Percentiles rank a stretch among this genome's conserved stretches.
phyloP scores from a whole-genome alignment of 2,888 invertebrate genomes.

The Cryptocheilus praepositus region DNA sequence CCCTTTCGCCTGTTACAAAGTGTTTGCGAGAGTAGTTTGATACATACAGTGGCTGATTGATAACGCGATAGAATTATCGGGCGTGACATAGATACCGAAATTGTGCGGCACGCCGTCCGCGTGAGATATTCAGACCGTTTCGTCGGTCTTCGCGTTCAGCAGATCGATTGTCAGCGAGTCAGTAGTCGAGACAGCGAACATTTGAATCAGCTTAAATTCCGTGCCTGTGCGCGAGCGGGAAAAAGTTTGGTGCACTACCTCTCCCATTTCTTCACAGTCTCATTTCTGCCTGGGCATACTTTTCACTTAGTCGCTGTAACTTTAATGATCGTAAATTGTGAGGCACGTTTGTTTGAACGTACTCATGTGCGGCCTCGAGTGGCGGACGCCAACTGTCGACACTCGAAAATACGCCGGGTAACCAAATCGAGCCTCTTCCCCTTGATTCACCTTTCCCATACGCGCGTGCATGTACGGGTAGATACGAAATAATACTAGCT shows the following conservation, averaged over 20 bases:
- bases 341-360: conserved; percentile 62
- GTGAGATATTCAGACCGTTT: too few relatives aligned
- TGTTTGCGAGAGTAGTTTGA: too few relatives aligned
- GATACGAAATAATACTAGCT: too few relatives aligned
- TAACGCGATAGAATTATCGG: conserved; percentile 40
- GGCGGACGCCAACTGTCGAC: conserved; percentile 74
- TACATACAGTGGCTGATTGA: too few relatives aligned
- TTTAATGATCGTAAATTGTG: conserved; percentile 37
- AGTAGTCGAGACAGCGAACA: not conserved
- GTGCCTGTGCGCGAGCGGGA: not conserved
- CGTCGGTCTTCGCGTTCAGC: too few relatives aligned
- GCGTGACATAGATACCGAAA: conserved; percentile 19
- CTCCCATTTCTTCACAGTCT: conserved; percentile 9
- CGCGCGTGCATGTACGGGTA: too few relatives aligned
- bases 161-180: not conserved
- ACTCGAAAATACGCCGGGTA: conserved; percentile 58
- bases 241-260: not conserved
- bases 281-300: conserved; percentile 33
- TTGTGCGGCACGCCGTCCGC: too few relatives aligned
- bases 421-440: conserved; percentile 37
- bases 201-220: not conserved
- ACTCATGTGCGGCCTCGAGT: conserved; percentile 63
- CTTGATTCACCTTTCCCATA: conserved; percentile 22
- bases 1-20: conserved; percentile 11
- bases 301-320: conserved; percentile 38